Conservation (phyloP, 2,113 vertebrate genomes). For the Toxotes jaculatrix region DNA sequence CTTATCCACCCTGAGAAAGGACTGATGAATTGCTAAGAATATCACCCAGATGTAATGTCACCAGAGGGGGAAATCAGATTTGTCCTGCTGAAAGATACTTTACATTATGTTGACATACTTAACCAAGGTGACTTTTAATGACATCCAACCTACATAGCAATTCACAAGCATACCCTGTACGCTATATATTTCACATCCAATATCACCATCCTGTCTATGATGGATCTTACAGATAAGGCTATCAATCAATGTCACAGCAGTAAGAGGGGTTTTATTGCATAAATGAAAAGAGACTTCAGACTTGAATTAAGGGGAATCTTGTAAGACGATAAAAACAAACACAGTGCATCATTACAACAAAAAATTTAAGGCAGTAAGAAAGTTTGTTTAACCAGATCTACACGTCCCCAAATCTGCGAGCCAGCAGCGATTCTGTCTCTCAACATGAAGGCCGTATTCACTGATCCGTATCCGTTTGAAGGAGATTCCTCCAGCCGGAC, state of each 20-base stretch:
- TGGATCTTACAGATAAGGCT: constrained; percentile 16
- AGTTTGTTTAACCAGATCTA: constrained; percentile 37
- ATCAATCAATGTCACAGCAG: constrained; percentile 42
- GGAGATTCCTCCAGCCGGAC: constrained; percentile 69
- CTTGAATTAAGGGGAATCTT: background rate
- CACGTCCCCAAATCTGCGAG: background rate
- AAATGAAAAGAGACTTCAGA: constrained; percentile 5
- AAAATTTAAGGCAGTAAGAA: constrained; percentile 14
- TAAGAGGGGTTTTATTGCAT: constrained; percentile 20
- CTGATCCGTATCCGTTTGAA: constrained; percentile 67
- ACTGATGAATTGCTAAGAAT: constrained; percentile 77
- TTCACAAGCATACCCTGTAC: background rate
- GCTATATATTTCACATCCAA: constrained; percentile 23
- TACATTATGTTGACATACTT: constrained; percentile 80
- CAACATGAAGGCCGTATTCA: constrained; percentile 46
- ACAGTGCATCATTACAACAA: background rate
- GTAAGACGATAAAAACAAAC: background rate
- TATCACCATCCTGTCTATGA: constrained; percentile 14
- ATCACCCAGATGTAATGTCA: constrained; percentile 73
- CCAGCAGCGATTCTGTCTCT: constrained; percentile 36
- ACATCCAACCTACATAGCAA: constrained; percentile 60
- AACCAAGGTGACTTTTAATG: constrained; percentile 81
- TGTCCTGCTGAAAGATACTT: constrained; percentile 68
- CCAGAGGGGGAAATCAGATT: constrained; percentile 66
- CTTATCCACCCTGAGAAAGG: constrained; percentile 46